Conservation (phyloP, 2,113 vertebrate species). For the Leucosticte australis region DNA sequence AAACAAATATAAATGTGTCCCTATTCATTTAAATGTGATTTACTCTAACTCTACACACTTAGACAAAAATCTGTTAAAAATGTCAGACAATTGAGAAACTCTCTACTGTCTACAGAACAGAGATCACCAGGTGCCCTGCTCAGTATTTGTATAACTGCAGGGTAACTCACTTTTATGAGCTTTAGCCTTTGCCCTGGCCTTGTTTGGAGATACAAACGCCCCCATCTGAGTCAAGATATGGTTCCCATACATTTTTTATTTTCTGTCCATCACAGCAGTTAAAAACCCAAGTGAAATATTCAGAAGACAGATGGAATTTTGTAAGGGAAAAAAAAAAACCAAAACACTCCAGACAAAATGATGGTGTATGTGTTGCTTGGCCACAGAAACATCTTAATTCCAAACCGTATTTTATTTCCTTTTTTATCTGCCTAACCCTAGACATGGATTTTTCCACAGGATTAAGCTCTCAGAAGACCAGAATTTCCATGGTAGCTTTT, state of each 20-base stretch:
- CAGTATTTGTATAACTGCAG: neutral
- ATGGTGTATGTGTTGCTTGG: neutral
- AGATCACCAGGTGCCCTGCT: neutral
- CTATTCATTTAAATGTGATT: neutral
- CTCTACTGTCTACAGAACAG: neutral
- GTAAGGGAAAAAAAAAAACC: neutral
- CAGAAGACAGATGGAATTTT: neutral
- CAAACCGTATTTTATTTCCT: neutral
- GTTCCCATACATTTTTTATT: neutral
- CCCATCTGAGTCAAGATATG: neutral
- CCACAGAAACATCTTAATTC: neutral
- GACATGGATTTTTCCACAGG: neutral
- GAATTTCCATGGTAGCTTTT: neutral
- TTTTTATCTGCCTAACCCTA: neutral
- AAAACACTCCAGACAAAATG: neutral
- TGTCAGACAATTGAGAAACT: neutral
- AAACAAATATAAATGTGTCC: neutral
- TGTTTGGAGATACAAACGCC: neutral
- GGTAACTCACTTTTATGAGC: neutral
- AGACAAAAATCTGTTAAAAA: neutral
- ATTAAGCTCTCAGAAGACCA: neutral
- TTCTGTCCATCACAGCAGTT: neutral
- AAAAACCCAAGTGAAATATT: neutral
- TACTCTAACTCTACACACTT: neutral
- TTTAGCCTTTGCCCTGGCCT: conserved; percentile 8